Evolutionary conservation across 2,888 invertebrate species (phyloP), one percentile per base, ranked within the genome.

Genomic region (Limnephilus auricula): DNA sequence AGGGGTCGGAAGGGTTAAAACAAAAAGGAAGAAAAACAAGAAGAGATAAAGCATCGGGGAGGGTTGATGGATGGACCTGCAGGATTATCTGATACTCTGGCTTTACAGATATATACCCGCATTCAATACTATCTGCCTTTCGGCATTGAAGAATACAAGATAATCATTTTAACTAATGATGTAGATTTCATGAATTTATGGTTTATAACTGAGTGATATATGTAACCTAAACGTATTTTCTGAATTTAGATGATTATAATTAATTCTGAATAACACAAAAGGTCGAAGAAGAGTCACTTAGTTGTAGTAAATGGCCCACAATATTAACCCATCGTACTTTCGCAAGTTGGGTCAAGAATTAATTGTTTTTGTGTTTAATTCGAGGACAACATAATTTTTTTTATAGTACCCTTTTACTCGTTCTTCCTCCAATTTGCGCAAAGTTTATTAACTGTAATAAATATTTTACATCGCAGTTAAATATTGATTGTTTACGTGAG

Each of bases 1-100:
- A 65, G 83, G 91, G 91, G 83, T 90, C 90, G 90, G 80, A 82
- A 90, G 90, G 90, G 90, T 90, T 87, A 90, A 90, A 90, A 87
- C 79, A 65, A 90, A 87, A 87, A 90, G 50, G 82, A 90, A 80
- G 82, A 90, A 80, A 45, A 80, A 90, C 31, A 45, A 79, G n/a
- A 79, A 37, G 79, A 79, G 89, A 89, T 89, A 89, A 79, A 89
- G 37, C 40, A 30, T 34, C 87, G 79, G 50, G 80, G 90, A 87
- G 90, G 87, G 90, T 80, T 90, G 90, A 90, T 90, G 90, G 87
- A 90, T 90, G 90, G 87, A 86, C 50, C 65, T 65, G 31, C 90
- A 79, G 86, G 87, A 87, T 86, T 89, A 89, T 89, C 89, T 79
- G 89, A 79, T 79, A 34, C n/a, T 34, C 34, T 6, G 37, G 30